A percentile compares a stretch with the other conserved stretches of the same genome.
These are phyloP conservation scores for Itoplectis maculator DNA, from an alignment of 2,888 invertebrate species.

Conservation along the genomic window DNA sequence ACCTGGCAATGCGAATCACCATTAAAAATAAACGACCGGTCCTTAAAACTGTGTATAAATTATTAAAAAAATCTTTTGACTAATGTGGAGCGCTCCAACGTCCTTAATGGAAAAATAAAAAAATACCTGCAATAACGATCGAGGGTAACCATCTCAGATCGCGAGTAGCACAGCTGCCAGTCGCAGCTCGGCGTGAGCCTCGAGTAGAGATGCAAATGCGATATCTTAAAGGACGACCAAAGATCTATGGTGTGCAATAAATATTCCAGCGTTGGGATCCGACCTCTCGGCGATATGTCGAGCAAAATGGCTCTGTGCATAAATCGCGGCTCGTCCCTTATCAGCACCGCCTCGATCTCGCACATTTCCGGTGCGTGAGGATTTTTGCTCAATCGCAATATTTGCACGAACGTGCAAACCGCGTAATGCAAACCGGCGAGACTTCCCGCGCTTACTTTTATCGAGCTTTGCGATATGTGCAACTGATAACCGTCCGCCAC, in stretches of 20 bases:
- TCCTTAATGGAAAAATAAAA: no score
- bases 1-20: no score
- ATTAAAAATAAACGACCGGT: no score
- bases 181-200: slow-evolving; percentile 84
- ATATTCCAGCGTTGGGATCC: slow-evolving; percentile 86
- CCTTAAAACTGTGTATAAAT: no score
- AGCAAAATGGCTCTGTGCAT: slow-evolving; percentile 86
- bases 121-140: slow-evolving; percentile 85
- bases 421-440: slow-evolving; percentile 86
- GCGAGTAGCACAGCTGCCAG: slow-evolving; percentile 85
- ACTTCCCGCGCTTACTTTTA: slow-evolving; percentile 86
- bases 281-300: slow-evolving; percentile 86
- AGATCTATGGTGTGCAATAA: slow-evolving; percentile 85
- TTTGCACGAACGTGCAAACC: slow-evolving; percentile 86
- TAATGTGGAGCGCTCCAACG: no score
- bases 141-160: slow-evolving; percentile 86
- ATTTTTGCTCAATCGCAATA: slow-evolving; percentile 85
- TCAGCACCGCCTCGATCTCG: slow-evolving; percentile 84
- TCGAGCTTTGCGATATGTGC: slow-evolving; percentile 85
- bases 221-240: slow-evolving; percentile 86
- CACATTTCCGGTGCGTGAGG: slow-evolving; percentile 78
- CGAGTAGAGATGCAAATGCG: slow-evolving; percentile 85
- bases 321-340: slow-evolving; percentile 87
- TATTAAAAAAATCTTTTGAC: no score
- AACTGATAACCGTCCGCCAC: slow-evolving; percentile 85